Percentiles rank a stretch among this genome's conserved stretches.
Evolutionary conservation across 2,113 vertebrate genomes (phyloP).

Genomic region (Percopsis transmontana): DNA sequence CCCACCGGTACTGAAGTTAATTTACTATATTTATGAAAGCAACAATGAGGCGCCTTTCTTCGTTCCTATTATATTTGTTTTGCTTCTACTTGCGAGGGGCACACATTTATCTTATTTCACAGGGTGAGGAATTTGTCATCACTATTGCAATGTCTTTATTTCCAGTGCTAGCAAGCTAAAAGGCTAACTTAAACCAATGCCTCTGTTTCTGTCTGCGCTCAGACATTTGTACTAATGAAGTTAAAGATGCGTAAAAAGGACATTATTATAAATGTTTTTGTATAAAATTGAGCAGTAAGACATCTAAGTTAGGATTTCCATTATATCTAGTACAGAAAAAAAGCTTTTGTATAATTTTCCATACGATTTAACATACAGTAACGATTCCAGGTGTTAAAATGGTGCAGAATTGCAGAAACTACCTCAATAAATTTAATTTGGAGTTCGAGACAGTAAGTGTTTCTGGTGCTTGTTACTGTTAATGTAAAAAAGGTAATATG

Average conservation of each 20-base stretch:
- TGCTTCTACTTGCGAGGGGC: background rate
- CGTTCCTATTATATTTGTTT: conserved; percentile 20
- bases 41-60: conserved; percentile 53
- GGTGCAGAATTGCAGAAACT: background rate
- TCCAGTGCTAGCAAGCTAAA: conserved; percentile 30
- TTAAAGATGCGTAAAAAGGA: conserved; percentile 8
- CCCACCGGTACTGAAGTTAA: conserved; percentile 52
- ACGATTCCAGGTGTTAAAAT: background rate
- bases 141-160: conserved; percentile 14
- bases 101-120: conserved; percentile 24
- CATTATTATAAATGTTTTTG: no score
- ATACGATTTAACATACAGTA: no score
- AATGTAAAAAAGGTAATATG: no score
- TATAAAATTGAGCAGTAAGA: no score
- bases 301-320: no score
- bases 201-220: conserved; percentile 11
- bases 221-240: conserved; percentile 27
- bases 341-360: no score
- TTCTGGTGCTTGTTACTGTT: background rate
- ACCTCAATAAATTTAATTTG: background rate
- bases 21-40: conserved; percentile 64
- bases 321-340: no score
- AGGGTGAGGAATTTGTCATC: conserved; percentile 34
- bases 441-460: background rate
- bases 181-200: conserved; percentile 13